Evolutionary conservation across 2,797 vertebrate genomes (phyloP), one percentile per base, ranked within the genome.

Genomic region (Leptodactylus fallax): DNA sequence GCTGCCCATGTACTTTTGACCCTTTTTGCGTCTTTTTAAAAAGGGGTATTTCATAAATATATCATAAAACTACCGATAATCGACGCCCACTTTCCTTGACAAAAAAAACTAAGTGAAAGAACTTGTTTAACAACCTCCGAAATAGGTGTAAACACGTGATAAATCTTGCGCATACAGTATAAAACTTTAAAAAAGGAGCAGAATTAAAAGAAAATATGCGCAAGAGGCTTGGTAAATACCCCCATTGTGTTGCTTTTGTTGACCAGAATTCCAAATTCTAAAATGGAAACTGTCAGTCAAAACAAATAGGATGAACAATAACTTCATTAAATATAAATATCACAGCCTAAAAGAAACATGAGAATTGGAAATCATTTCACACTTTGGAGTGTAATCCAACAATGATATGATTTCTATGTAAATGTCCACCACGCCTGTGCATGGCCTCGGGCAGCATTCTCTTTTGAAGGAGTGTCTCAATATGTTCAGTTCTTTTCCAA

Each of bases 381-480:
- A 85, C 55, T 49, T 76, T 21, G 17, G n/a, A 12, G 45, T 55
- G 47, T 79, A 67, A 51, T 85, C 74, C 74, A 85, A 63, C 49
- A 77, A 77, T 19, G 17, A 27, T 83, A 27, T 53, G 16, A 85
- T 85, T 78, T 79, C 56, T n/a, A 78, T 67, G 85, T 69, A 67
- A 55, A 86, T 56, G 65, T 21, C 27, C 23, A 45, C 61, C 61
- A 86, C 76, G 63, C 76, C 76, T 19, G 7, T 55, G 11, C 74
- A 55, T 27, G 47, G 85, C 85, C 85, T 79, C 47, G 16, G 69
- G 85, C 85, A 86, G 61, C 61, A 58, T 17, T 56, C 74, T 86
- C 11, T 65, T 47, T 27, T 36, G 13, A 86, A 86, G 82, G 82
- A 55, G 82, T 74, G 82, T 60, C 69, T 49, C 74, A 65, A 85